A percentile compares a stretch with the other conserved stretches of the same genome.
These are phyloP conservation scores for Ammodytes marinus DNA, from an alignment of 2,113 vertebrate species.

Conservation along the genomic window DNA sequence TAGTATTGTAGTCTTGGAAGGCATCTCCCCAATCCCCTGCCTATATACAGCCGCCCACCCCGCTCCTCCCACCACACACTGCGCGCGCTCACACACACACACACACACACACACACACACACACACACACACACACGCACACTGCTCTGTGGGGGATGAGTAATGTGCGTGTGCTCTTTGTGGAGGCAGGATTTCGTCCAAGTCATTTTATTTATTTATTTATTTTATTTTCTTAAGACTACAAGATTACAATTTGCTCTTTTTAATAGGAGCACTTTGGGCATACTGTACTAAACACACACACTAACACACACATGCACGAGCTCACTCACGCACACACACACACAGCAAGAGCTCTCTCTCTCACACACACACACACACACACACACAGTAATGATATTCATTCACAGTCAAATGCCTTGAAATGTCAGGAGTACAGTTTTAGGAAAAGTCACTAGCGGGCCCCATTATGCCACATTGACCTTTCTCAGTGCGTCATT, in stretches of 20 bases:
- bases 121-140: slow-evolving; percentile 64
- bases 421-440: slow-evolving; percentile 52
- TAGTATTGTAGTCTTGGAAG: slow-evolving; percentile 25
- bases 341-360: too few relatives aligned
- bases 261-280: slow-evolving; percentile 42
- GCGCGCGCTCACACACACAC: slow-evolving; percentile 43
- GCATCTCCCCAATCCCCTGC: slow-evolving; percentile 58
- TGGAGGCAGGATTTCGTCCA: slow-evolving; percentile 62
- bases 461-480: slow-evolving; percentile 41
- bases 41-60: slow-evolving; percentile 66
- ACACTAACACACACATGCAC: too few relatives aligned
- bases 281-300: slow-evolving; percentile 17
- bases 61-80: slow-evolving; percentile 73
- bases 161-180: slow-evolving; percentile 64
- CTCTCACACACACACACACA: too few relatives aligned
- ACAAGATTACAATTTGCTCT: slow-evolving; percentile 48
- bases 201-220: slow-evolving; percentile 23
- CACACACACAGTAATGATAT: slow-evolving; percentile 3
- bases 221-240: slow-evolving; percentile 37
- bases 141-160: slow-evolving; percentile 74
- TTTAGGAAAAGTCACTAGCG: slow-evolving; percentile 35
- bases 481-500: slow-evolving; percentile 58
- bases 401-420: slow-evolving; percentile 43
- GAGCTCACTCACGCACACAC: too few relatives aligned
- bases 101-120: slow-evolving; percentile 66